These are phyloP conservation scores for Calliopsis andreniformis DNA, from an alignment of 1,140 invertebrate genomes.

Conservation along the genomic window DNA sequence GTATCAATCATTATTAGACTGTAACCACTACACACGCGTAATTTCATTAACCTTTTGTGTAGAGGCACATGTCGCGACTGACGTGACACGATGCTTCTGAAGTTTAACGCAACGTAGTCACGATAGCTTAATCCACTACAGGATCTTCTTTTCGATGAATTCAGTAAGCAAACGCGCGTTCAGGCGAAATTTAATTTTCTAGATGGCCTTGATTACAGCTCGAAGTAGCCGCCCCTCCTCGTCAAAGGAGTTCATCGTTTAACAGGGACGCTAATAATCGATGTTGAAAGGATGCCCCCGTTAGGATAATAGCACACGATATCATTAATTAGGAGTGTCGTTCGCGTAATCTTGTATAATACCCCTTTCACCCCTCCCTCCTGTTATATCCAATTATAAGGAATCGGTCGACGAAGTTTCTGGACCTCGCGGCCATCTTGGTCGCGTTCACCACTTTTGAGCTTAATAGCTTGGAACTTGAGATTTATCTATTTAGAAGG, in stretches of 20 bases:
- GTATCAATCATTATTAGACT: neutral
- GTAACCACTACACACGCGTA: neutral
- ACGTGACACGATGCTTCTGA: neutral
- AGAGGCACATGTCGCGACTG: neutral
- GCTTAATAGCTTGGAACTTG: slow-evolving; percentile 23
- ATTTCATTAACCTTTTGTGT: neutral
- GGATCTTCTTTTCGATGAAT: neutral
- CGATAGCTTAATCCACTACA: neutral
- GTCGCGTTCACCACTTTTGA: slow-evolving; percentile 23
- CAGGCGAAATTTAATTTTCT: slow-evolving; percentile 22
- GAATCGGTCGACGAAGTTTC: slow-evolving; percentile 41
- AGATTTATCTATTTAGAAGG: slow-evolving; percentile 13
- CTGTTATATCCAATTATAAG: slow-evolving; percentile 19
- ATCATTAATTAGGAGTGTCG: slow-evolving; percentile 52
- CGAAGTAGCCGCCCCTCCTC: too few species aligned
- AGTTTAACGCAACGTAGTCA: slow-evolving; percentile 10
- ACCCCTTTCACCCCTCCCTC: slow-evolving; percentile 6
- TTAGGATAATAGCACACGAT: slow-evolving; percentile 38
- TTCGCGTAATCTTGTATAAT: slow-evolving; percentile 36
- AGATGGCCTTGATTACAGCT: slow-evolving; percentile 1
- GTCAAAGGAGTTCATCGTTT: neutral
- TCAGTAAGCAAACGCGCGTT: neutral
- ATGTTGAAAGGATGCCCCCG: neutral
- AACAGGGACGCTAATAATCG: neutral
- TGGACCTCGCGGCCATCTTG: slow-evolving; percentile 40